Evolutionary conservation across 2,113 vertebrate species (phyloP), one percentile per base, ranked within the genome.

Genomic region (Lonchura striata): DNA sequence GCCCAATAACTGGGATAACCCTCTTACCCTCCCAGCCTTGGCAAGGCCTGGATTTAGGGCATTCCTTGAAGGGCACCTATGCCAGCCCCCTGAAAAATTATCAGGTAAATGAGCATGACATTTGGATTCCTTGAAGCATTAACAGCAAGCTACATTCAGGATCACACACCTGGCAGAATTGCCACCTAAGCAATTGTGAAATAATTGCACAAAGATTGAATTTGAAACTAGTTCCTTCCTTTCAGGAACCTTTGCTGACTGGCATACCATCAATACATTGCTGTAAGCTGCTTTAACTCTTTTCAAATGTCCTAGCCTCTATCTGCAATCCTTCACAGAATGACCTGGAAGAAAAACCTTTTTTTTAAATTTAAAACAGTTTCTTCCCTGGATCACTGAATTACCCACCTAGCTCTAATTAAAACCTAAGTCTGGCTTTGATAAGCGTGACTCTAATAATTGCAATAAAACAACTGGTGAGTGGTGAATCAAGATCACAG

Each of bases 1-100:
- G 15, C 21, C 27, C 14, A 30, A 0, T 2, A 17, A 9, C 22
- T 28, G 30, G 10, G 11, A 37, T 30, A 39, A 6, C 3, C 3
- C 5, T 83, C 11, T 23, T 0, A 3, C 22, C 15, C 22, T 59
- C 13, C 16, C 11, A 46, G 31, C 19, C 5, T 39, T 0, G 0
- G 15, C 8, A 63, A 50, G 12, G 30, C 3, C 39, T 64, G 39
- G 56, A n/a, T 68, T 68, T 31, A 59, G 30, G 12, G 4, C 1
- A 1, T 27, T 80, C 8, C 47, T 72, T 56, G 53, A 60, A 52
- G 5, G 41, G 4, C 7, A 83, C 8, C 30, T 80, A 3, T 1
- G 4, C 14, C n/a, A 80, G 19, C 8, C 15, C 16, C 31, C 17
- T 30, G 41, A 56, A 52, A 52, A 71, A 11, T 44, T 80, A 22